A percentile compares a stretch with the other conserved stretches of the same genome.
These are phyloP conservation scores for Cervus canadensis DNA, from an alignment of 2,113 vertebrate genomes.

Conservation along the genomic window DNA sequence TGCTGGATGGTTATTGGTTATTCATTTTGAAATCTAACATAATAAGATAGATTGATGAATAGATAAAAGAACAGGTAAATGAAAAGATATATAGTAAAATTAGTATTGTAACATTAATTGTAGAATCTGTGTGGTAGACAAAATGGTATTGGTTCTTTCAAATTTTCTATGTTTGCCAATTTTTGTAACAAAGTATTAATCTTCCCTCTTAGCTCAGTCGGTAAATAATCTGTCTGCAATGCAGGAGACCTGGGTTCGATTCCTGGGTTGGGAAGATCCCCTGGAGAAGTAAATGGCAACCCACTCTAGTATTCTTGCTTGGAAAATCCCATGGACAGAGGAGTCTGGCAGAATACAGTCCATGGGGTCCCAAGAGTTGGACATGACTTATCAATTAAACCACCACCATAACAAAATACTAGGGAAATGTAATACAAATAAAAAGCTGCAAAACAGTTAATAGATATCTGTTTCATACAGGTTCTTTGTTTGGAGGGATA, in stretches of 20 bases:
- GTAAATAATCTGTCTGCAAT: neutral
- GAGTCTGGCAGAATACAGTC: neutral
- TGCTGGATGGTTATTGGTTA: neutral
- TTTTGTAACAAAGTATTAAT: neutral
- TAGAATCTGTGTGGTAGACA: neutral
- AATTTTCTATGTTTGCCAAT: neutral
- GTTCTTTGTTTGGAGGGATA: neutral
- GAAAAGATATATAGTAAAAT: neutral
- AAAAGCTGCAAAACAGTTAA: neutral
- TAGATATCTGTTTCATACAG: neutral
- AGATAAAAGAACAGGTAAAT: neutral
- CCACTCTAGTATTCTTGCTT: neutral
- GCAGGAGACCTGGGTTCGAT: neutral
- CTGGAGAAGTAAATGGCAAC: neutral
- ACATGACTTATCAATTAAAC: neutral
- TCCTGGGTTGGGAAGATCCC: neutral
- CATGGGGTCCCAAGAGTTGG: neutral
- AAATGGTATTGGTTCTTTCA: neutral
- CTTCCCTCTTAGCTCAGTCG: neutral
- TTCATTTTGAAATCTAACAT: conserved; percentile 25
- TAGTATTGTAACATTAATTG: neutral
- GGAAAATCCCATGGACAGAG: neutral
- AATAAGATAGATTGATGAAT: neutral
- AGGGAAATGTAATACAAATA: neutral
- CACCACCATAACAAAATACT: neutral